Conservation (phyloP, 2,113 vertebrate genomes). For the Rafetus swinhoei region DNA sequence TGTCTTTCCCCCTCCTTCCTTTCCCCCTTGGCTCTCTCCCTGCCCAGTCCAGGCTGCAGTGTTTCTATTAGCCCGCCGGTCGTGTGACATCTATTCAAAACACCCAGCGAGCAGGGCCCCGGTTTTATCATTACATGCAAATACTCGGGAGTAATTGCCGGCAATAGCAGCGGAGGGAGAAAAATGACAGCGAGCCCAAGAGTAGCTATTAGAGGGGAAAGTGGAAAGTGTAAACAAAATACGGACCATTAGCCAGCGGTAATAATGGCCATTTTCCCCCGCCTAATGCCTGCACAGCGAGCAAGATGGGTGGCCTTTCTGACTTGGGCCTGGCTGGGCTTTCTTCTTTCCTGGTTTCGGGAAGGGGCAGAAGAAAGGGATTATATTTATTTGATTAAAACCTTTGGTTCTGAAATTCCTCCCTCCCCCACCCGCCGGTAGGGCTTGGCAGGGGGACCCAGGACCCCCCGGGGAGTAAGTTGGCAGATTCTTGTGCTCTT, state of each 20-base stretch:
- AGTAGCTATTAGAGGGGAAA: background rate
- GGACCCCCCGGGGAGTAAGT: background rate
- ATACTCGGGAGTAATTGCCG: slow-evolving; percentile 6
- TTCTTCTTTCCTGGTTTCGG: rapidly evolving
- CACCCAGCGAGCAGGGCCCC: background rate
- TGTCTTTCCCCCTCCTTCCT: background rate
- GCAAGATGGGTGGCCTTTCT: background rate
- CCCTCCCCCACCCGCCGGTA: too few relatives aligned
- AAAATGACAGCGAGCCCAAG: background rate
- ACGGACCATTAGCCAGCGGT: rapidly evolving
- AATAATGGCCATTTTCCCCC: rapidly evolving
- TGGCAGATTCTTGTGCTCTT: background rate
- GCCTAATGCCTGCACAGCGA: background rate
- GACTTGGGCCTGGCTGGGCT: rapidly evolving
- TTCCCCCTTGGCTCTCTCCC: too few relatives aligned
- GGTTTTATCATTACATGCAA: slow-evolving; percentile 19
- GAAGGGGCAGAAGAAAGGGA: background rate
- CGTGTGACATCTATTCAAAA: background rate
- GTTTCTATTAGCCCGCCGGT: rapidly evolving
- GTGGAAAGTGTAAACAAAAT: background rate
- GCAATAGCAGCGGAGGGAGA: background rate
- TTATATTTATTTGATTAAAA: background rate
- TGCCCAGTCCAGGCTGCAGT: rapidly evolving
- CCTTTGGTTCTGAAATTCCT: background rate
- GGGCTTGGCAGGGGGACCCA: background rate